phyloP scores from a whole-genome alignment of 2,888 invertebrate genomes.

The Apodemia mormo region DNA sequence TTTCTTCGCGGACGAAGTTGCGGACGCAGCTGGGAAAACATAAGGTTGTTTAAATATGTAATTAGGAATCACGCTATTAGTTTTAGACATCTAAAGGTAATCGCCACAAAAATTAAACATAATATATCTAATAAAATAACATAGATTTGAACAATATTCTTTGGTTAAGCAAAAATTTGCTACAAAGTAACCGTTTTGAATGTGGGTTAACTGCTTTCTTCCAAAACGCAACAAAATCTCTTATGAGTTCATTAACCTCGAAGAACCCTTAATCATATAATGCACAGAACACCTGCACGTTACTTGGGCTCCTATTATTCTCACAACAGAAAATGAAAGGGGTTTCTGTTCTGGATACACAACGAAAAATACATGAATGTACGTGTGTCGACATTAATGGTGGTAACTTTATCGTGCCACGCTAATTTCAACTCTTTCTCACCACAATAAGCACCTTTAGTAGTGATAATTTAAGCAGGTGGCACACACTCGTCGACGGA shows the following conservation, averaged over 20 bases:
- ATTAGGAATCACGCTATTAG: no score
- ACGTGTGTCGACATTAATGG: constrained; percentile 33
- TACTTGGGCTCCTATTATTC: constrained; percentile 39
- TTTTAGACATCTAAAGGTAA: no score
- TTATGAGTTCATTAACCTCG: constrained; percentile 34
- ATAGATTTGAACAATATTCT: no score
- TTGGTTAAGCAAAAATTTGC: no score
- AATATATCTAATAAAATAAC: no score
- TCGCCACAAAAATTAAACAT: no score
- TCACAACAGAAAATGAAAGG: constrained; percentile 38
- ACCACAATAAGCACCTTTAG: constrained; percentile 29
- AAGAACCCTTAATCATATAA: constrained; percentile 37
- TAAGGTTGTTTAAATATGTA: no score
- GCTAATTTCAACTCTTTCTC: constrained; percentile 29
- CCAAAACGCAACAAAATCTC: constrained; percentile 28
- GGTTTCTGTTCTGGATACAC: constrained; percentile 36
- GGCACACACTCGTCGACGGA: constrained; percentile 39
- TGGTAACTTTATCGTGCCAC: constrained; percentile 11
- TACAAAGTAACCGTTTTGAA: not conserved
- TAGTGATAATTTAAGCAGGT: constrained; percentile 37
- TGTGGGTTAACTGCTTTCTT: constrained; percentile 14
- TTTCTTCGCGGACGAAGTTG: no score
- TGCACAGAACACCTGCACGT: constrained; percentile 37
- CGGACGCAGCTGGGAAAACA: no score
- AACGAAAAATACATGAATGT: constrained; percentile 40